Base-by-base conservation (phyloP, 2,797 vertebrate genomes). In the Halcyon badia region DNA sequence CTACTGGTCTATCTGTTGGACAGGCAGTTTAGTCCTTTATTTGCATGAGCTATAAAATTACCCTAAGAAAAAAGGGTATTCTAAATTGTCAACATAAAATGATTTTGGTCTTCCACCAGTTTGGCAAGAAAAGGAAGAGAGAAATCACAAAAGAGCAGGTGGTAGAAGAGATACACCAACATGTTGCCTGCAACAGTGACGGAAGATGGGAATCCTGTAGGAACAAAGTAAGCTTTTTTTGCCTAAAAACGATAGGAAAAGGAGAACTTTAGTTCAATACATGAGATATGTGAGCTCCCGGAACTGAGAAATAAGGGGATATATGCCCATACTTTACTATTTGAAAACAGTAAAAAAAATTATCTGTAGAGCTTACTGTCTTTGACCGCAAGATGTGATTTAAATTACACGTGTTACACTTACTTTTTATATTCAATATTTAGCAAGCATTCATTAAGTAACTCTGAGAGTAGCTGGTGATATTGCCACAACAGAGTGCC, bases 71-170 rank as follows among this genome's bases (percentile, higher is more conserved):
- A 86, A 75, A 66, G 28, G 5, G 1, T 16, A 60, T 62, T 85
- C 22, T 30, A 77, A 85, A 80, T 44, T 80, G 25, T 64, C 44
- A 49, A 37, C 68, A 52, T 58, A 48, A 69, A 75, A 89, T 58
- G 3, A 37, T 48, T 73, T 89, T 94, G 10, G 14, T 88, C 46
- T 13, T 75, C 49, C 69, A 48, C 52, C 21, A 5, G 7, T 54
- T 91, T 96, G 90, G 69, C 91, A 94, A 75, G 71, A 91, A 89
- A 89, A 68, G 15, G 12, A 89, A 52, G 41, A 62, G 31, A 82
- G 33, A 76, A 93, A 58, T 69, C 65, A 82, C 33, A n/a, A 78
- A 95, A 82, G 42, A 96, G 20, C 86, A 95, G 85, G 87, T 90
- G 96, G 90, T 10, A 84, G n/a, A 88, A 85, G 73, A 81, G n/a